Conservation (phyloP, 1,140 invertebrate species). For the Anadara kagoshimensis region DNA sequence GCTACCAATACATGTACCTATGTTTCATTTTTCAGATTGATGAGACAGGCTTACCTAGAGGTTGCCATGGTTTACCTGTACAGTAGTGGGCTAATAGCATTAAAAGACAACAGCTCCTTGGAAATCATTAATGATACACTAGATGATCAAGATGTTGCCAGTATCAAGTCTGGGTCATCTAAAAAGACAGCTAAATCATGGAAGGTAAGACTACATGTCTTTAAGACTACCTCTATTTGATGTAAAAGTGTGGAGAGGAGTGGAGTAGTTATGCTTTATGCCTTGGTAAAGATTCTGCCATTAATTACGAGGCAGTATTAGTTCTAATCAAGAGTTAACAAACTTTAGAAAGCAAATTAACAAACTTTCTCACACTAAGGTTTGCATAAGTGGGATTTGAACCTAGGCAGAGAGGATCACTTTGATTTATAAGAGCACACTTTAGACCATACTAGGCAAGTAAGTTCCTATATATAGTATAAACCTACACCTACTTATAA, state of each 20-base stretch:
- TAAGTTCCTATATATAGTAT: no score
- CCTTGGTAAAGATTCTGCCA: no score
- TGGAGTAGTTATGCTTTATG: not conserved
- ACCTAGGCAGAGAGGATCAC: no score
- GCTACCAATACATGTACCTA: not conserved
- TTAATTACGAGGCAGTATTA: no score
- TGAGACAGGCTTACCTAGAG: slow-evolving; percentile 70
- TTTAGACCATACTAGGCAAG: no score
- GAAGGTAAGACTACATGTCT: slow-evolving; percentile 30
- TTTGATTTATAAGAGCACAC: no score
- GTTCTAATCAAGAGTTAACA: no score
- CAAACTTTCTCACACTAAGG: no score
- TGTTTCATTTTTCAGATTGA: slow-evolving; percentile 54
- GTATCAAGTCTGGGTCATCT: slow-evolving; percentile 21
- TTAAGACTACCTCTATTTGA: not conserved
- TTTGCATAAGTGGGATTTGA: no score
- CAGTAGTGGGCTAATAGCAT: slow-evolving; percentile 51
- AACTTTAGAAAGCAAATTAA: not conserved
- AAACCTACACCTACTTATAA: no score
- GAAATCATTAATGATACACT: slow-evolving; percentile 25
- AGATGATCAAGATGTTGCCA: slow-evolving; percentile 10
- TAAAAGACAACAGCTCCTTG: slow-evolving; percentile 47
- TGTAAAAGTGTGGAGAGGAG: not conserved
- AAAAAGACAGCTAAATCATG: slow-evolving; percentile 25
- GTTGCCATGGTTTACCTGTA: slow-evolving; percentile 68